phyloP scores from a whole-genome alignment of 2,113 vertebrate species.

The Setophaga coronata region DNA sequence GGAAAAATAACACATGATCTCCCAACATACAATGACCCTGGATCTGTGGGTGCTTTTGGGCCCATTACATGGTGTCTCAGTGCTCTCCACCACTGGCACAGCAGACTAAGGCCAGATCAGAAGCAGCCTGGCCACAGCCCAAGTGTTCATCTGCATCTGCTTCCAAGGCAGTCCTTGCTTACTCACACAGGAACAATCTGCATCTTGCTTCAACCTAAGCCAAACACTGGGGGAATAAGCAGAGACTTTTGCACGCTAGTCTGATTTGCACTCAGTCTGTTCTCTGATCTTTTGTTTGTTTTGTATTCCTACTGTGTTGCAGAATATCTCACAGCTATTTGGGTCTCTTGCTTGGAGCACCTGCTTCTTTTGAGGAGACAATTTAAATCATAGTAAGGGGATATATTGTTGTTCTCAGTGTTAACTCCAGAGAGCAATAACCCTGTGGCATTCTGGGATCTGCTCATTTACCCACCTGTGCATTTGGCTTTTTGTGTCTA shows the following conservation, averaged over 20 bases:
- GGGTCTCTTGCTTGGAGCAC: background rate
- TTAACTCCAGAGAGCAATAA: background rate
- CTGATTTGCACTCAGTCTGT: background rate
- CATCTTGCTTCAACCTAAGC: background rate
- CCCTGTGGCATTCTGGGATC: background rate
- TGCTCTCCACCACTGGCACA: background rate
- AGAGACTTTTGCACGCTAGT: background rate
- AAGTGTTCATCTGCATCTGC: background rate
- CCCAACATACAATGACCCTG: rapidly evolving
- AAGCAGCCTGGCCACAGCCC: background rate
- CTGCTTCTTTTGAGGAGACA: background rate
- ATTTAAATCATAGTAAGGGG: background rate
- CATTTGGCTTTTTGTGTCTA: background rate
- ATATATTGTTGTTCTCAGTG: background rate
- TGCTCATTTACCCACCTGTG: background rate
- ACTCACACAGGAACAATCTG: background rate
- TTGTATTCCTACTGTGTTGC: background rate
- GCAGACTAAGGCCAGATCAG: background rate
- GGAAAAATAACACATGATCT: background rate
- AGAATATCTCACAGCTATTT: background rate
- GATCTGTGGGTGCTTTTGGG: background rate
- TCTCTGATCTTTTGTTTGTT: background rate
- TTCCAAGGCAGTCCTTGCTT: background rate
- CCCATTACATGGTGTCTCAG: too few species aligned
- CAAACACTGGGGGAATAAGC: background rate